Evolutionary conservation across 2,113 vertebrate genomes (phyloP), one percentile per base, ranked within the genome.

Genomic region (Osmerus mordax): DNA sequence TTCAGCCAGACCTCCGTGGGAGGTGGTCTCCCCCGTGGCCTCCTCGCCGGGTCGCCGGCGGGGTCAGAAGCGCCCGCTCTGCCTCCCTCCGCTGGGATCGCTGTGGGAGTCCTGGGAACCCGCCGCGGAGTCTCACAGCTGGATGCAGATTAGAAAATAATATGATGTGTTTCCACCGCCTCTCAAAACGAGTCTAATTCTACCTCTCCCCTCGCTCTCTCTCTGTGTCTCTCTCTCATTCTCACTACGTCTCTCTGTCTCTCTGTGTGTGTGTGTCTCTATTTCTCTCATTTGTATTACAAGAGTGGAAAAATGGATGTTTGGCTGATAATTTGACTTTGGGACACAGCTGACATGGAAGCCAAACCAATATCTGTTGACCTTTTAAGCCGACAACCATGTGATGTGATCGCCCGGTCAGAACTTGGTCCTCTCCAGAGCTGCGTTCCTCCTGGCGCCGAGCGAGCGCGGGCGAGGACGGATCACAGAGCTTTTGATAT

Each of bases 351-450:
- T 62, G 69, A 68, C 68, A 80, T 67, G 71, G 47, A 66, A 12
- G 47, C 70, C 74, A 72, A 85, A 83, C 83, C 86, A 88, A 90
- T 85, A 90, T 84, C 81, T 74, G 81, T 66, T 90, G 90, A 91
- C 89, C 87, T 91, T 91, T 89, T 78, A 87, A 89, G 84, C 67
- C 87, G 89, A 86, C 89, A 88, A 84, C 84, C 88, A 84, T 84
- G 74, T 88, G 89, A 90, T 91, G 83, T 77, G 89, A 88, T 88
- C 84, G 82, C 4, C 5, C 36, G 36, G 36, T 8, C 72, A 64
- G 68, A 66, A 21, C 53, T 9, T 60, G 15, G 59, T 51, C 72
- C 67, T 85, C 83, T 80, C 80, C 71, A 5, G 51, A 75, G 70
- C 70, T 81, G 82, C 53, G 77, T 83, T 84, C 79, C 74, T 51